Conservation (phyloP, 1,140 invertebrate genomes). For the Daktulosphaira vitifoliae region DNA sequence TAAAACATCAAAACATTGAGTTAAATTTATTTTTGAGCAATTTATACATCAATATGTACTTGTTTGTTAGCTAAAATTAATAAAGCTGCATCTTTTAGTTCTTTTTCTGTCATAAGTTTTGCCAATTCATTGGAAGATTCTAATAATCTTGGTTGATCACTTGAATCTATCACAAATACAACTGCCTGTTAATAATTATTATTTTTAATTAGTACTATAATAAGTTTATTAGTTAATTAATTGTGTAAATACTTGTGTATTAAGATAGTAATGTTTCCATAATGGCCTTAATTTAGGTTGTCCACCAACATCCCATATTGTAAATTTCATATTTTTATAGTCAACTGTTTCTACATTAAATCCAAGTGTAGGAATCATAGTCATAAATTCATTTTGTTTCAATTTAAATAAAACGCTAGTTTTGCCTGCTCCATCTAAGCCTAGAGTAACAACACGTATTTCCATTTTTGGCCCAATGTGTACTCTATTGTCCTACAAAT, state of each 20-base stretch:
- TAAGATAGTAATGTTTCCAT: slow-evolving; percentile 54
- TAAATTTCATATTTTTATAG: slow-evolving; percentile 52
- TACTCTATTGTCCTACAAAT: slow-evolving; percentile 52
- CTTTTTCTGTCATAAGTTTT: slow-evolving; percentile 48
- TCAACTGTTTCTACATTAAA: slow-evolving; percentile 56
- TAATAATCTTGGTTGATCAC: slow-evolving; percentile 45
- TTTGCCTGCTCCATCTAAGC: slow-evolving; percentile 52
- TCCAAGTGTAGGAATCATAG: slow-evolving; percentile 50
- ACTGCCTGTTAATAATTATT: slow-evolving; percentile 43
- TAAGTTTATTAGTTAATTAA: neutral
- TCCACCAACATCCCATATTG: slow-evolving; percentile 55
- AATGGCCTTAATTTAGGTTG: slow-evolving; percentile 51
- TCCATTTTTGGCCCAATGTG: slow-evolving; percentile 58
- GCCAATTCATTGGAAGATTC: slow-evolving; percentile 50
- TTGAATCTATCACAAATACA: slow-evolving; percentile 51
- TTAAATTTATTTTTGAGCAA: neutral
- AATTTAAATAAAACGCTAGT: slow-evolving; percentile 56
- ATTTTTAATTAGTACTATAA: neutral
- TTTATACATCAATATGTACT: slow-evolving; percentile 40
- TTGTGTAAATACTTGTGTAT: slow-evolving; percentile 44
- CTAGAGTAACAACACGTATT: slow-evolving; percentile 53
- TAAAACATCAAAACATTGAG: slow-evolving; percentile 32
- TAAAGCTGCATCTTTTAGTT: slow-evolving; percentile 49
- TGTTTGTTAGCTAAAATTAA: slow-evolving; percentile 53
- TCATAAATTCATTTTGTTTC: slow-evolving; percentile 51